Evolutionary conservation across 2,113 vertebrate genomes (phyloP).

Genomic region (Odontophorus gujanensis): DNA sequence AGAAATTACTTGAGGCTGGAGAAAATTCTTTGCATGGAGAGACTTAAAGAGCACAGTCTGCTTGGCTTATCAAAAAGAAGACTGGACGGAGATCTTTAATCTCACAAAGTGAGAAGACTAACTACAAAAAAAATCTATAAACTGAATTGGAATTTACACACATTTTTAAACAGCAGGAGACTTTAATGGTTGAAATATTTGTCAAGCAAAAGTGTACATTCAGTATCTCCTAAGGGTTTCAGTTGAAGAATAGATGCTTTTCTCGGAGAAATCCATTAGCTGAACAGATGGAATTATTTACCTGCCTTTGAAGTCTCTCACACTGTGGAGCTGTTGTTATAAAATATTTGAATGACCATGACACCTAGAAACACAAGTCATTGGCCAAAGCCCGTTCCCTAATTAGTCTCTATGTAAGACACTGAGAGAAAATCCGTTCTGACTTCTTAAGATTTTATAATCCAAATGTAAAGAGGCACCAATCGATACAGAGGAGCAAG

Average conservation of each 20-base stretch:
- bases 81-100: not conserved
- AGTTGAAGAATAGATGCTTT: not conserved
- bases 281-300: not conserved
- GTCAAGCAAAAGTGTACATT: not conserved
- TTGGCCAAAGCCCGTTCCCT: not conserved
- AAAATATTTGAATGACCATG: not conserved
- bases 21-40: not conserved
- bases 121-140: not conserved
- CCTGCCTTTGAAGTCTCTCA: not conserved
- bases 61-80: not conserved
- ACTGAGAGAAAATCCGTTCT: not conserved
- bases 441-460: not conserved
- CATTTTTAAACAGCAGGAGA: not conserved
- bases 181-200: not conserved
- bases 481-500: not conserved
- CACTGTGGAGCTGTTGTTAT: not conserved
- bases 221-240: not conserved
- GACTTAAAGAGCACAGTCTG: not conserved
- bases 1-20: not conserved
- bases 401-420: not conserved
- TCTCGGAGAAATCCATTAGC: not conserved
- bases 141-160: not conserved
- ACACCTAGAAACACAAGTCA: not conserved
- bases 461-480: not conserved
- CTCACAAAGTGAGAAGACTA: not conserved